Evolutionary conservation across 2,888 invertebrate species (phyloP).

Genomic region (Bimastos eiseni): DNA sequence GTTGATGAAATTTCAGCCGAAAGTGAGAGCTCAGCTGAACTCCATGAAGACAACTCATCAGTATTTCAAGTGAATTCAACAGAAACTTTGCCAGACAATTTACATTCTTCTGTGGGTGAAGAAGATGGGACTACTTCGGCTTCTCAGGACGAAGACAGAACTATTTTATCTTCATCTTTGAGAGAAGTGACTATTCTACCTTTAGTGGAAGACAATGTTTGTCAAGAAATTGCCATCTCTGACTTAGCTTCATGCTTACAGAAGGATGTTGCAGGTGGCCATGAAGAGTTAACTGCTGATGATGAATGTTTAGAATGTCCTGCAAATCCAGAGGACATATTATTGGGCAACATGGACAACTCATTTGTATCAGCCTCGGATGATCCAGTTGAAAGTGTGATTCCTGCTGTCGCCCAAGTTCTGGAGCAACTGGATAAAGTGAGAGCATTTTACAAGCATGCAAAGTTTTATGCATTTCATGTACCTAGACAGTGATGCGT

Average conservation of each 20-base stretch:
- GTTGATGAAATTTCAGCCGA: background rate
- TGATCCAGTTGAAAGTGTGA: constrained; percentile 2
- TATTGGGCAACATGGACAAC: background rate
- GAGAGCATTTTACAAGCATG: background rate
- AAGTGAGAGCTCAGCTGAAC: background rate
- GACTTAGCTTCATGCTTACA: background rate
- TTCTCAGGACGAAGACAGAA: background rate
- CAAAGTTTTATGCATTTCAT: background rate
- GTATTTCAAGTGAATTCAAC: background rate
- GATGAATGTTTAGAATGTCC: background rate
- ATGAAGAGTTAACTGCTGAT: background rate
- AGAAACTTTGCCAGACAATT: background rate
- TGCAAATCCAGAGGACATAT: background rate
- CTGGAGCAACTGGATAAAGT: background rate
- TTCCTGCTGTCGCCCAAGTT: background rate
- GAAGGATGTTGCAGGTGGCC: background rate
- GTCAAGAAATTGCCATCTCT: constrained; percentile 13
- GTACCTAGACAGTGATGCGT: too few relatives aligned
- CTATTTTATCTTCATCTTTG: background rate
- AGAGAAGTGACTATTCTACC: background rate
- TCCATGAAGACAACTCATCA: background rate
- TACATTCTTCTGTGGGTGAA: background rate
- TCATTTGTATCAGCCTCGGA: background rate
- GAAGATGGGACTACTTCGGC: background rate
- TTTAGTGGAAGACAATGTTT: background rate